Evolutionary conservation across 1,140 invertebrate species (phyloP).

Genomic region (Solenopsis fugax): DNA sequence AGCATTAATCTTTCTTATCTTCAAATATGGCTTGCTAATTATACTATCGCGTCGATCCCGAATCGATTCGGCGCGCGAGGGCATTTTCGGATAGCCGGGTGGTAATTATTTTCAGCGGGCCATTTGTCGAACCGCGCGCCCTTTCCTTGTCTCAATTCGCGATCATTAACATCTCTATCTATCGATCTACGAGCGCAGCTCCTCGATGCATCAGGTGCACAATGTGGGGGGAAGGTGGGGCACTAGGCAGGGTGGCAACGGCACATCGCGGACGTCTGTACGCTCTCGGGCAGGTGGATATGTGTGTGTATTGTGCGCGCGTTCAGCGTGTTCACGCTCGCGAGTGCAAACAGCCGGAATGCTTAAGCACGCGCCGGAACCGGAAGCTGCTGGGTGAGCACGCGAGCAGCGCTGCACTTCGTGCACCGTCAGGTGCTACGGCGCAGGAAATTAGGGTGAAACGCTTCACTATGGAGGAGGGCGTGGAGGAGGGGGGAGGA

Average conservation of each 20-base stretch:
- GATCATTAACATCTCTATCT: constrained; percentile 80
- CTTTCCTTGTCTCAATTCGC: constrained; percentile 77
- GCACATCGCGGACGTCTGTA: constrained; percentile 31
- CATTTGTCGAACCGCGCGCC: constrained; percentile 71
- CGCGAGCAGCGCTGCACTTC: constrained; percentile 72
- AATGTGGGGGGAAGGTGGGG: constrained; percentile 28
- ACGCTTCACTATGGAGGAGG: constrained; percentile 40
- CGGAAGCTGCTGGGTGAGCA: constrained; percentile 78
- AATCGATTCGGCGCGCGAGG: constrained; percentile 27
- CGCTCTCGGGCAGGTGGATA: constrained; percentile 40
- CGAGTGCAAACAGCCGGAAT: constrained; percentile 65
- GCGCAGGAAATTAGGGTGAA: constrained; percentile 74
- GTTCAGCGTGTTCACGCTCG: constrained; percentile 1
- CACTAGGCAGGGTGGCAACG: constrained; percentile 8
- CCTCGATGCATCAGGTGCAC: constrained; percentile 82
- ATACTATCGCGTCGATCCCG: constrained; percentile 26
- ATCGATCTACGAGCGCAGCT: constrained; percentile 78
- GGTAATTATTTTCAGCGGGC: constrained; percentile 69
- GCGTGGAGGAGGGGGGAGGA: not conserved
- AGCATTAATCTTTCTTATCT: not conserved
- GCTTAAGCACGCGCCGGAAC: constrained; percentile 78
- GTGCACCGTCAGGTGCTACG: constrained; percentile 65
- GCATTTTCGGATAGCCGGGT: not conserved
- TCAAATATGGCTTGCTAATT: not conserved
- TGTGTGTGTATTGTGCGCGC: not conserved